These are phyloP conservation scores for Ptychadena robeensis DNA, from an alignment of 2,797 vertebrate species.

Conservation along the genomic window DNA sequence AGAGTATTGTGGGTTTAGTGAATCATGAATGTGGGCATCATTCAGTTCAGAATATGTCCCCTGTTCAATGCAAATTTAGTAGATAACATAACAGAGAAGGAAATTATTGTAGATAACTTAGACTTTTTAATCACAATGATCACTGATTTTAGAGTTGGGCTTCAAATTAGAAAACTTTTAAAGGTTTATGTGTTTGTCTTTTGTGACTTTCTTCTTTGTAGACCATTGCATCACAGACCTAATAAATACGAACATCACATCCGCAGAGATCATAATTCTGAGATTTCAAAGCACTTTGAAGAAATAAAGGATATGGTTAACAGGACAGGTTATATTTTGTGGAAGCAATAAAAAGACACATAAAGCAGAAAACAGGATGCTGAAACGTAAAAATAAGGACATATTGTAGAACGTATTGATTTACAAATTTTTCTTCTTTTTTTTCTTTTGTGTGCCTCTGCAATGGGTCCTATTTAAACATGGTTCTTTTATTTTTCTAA, in stretches of 20 bases:
- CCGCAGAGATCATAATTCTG: conserved; percentile 27
- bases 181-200: conserved; percentile 35
- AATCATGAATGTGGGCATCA: no score
- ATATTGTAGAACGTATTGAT: conserved; percentile 10
- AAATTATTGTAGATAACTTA: no score
- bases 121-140: no score
- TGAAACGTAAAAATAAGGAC: background rate
- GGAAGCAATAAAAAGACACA: conserved; percentile 27
- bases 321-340: conserved; percentile 8
- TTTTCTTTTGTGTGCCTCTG: no score
- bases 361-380: conserved; percentile 1
- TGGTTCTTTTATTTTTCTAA: no score
- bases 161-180: background rate
- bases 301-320: conserved; percentile 27
- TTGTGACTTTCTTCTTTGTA: conserved; percentile 13
- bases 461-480: no score
- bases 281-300: conserved; percentile 31
- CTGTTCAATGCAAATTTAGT: no score
- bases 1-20: no score
- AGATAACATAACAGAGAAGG: no score
- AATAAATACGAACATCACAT: conserved; percentile 41
- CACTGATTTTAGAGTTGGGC: no score
- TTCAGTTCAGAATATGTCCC: no score
- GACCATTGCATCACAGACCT: conserved; percentile 15
- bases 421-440: background rate